Conservation (phyloP, 2,113 vertebrate species). For the Gulo gulo region DNA sequence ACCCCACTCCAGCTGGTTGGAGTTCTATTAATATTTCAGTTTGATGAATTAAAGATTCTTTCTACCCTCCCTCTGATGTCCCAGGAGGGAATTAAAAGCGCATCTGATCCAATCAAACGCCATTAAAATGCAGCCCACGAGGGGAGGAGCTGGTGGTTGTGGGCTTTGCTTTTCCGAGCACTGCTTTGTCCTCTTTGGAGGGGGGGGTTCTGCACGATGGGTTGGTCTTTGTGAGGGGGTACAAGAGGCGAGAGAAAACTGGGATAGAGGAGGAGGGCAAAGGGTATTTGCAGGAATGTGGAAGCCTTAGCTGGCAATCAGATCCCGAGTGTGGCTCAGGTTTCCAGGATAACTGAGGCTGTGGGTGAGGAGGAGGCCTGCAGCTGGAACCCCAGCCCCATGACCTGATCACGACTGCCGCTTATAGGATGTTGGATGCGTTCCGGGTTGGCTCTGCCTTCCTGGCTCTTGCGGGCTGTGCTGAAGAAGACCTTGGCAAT, state of each 20-base stretch:
- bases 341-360: background rate
- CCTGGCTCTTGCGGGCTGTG: accelerated
- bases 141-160: background rate
- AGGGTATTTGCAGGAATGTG: background rate
- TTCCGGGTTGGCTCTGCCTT: background rate
- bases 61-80: conserved; percentile 51
- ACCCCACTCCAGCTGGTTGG: conserved; percentile 72
- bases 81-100: conserved; percentile 73
- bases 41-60: conserved; percentile 82
- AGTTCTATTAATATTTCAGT: conserved; percentile 82
- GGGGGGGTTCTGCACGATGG: background rate
- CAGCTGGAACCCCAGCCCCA: background rate
- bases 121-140: background rate
- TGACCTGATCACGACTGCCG: background rate
- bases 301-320: background rate
- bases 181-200: conserved; percentile 12
- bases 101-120: conserved; percentile 64
- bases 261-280: background rate
- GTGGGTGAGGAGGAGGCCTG: background rate
- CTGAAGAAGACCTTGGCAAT: background rate
- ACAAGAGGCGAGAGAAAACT: background rate
- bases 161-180: background rate
- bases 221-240: background rate
- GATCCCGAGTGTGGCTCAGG: background rate
- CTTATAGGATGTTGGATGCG: accelerated